A percentile compares a stretch with the other conserved stretches of the same genome.
Conservation (phyloP, 2,888 invertebrate species). For the Andrena minutula region DNA sequence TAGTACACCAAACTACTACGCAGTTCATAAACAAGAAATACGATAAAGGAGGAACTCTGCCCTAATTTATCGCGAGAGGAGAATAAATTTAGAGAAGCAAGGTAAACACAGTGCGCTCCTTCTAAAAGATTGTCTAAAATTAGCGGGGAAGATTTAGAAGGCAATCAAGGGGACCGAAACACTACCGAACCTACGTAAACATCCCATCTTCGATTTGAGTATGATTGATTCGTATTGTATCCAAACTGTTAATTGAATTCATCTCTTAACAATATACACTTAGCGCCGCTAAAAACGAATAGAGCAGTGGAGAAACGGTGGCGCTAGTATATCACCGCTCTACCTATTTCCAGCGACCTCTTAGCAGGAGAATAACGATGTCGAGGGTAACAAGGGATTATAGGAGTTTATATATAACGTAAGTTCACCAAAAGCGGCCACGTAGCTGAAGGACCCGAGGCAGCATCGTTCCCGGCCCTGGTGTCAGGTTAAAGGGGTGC, state of each 20-base stretch:
- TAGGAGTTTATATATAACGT: constrained; percentile 42
- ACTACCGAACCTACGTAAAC: background rate
- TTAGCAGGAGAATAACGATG: constrained; percentile 35
- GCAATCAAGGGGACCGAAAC: background rate
- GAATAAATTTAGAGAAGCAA: constrained; percentile 4
- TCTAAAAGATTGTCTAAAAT: background rate
- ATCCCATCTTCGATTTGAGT: background rate
- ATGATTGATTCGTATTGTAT: too few species aligned
- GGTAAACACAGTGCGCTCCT: background rate
- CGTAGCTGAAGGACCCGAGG: constrained; percentile 4
- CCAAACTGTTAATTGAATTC: background rate
- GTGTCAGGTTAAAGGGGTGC: constrained; percentile 62
- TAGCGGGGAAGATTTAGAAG: background rate
- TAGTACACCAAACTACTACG: too few species aligned
- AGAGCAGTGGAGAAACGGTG: background rate
- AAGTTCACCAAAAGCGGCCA: constrained; percentile 19
- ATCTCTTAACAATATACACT: background rate
- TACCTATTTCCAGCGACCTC: constrained; percentile 38
- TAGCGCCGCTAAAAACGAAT: background rate
- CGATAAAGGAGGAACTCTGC: too few species aligned
- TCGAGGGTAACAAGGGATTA: constrained; percentile 41
- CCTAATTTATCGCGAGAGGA: background rate
- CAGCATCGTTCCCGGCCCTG: constrained; percentile 8
- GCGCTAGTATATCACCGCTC: constrained; percentile 27
- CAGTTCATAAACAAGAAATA: too few species aligned